phyloP scores from a whole-genome alignment of 30 jellyfish, hydroid and myxozoan genomes.

The Mastigias papua region DNA sequence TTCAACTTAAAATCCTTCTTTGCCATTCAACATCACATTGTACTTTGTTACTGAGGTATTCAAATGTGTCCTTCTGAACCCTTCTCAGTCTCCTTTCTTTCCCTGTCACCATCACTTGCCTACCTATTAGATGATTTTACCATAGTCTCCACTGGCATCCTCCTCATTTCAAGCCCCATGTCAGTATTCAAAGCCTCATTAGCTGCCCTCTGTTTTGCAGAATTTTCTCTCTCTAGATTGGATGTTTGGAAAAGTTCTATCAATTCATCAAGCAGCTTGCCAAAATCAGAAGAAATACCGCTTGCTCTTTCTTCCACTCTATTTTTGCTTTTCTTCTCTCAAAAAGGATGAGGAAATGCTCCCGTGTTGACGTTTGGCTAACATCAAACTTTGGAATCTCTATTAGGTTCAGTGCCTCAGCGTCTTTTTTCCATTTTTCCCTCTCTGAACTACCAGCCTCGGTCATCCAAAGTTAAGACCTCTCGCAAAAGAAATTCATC shows the following conservation, averaged over 20 bases:
- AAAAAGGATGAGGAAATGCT: background rate
- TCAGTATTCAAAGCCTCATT: background rate
- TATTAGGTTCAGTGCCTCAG: conserved; percentile 36
- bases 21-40: conserved; percentile 21
- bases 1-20: conserved; percentile 44
- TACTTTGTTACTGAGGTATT: conserved; percentile 1
- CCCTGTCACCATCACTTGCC: conserved; percentile 15
- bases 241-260: background rate
- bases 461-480: conserved; percentile 36
- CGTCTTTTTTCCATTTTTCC: conserved; percentile 58
- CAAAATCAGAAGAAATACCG: conserved; percentile 1
- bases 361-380: conserved; percentile 15
- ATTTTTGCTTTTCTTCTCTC: conserved; percentile 10
- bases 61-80: conserved; percentile 22
- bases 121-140: conserved; percentile 22
- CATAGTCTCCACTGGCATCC: conserved; percentile 12
- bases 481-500: conserved; percentile 22
- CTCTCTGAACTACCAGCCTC: conserved; percentile 54
- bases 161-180: conserved; percentile 1
- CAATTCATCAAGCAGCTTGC: conserved; percentile 9
- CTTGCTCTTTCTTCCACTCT: conserved; percentile 38
- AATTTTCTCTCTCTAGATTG: background rate
- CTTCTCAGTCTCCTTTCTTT: conserved; percentile 9
- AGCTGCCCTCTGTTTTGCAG: background rate
- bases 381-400: conserved; percentile 9